phyloP scores from a whole-genome alignment of 2,113 vertebrate species.

The Clarias gariepinus region DNA sequence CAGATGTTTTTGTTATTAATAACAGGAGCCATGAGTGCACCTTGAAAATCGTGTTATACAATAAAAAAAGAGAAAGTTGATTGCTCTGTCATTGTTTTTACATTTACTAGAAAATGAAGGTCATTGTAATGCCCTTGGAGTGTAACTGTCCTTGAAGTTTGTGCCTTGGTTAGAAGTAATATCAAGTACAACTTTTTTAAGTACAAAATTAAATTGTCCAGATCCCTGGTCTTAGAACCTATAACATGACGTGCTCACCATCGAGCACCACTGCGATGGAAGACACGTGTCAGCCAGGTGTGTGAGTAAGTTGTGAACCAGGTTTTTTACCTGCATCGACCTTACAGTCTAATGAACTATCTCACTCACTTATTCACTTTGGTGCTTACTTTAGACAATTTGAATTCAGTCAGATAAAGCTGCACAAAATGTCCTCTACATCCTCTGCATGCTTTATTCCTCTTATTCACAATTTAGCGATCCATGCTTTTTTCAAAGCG shows the following conservation, averaged over 20 bases:
- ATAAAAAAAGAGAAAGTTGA: neutral
- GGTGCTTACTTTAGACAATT: neutral
- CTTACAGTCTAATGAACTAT: too few species aligned
- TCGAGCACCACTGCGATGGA: too few species aligned
- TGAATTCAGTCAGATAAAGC: neutral
- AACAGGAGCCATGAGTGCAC: neutral
- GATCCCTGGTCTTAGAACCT: too few species aligned
- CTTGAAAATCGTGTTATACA: neutral
- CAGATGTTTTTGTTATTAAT: slow-evolving; percentile 4
- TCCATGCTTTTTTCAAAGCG: neutral
- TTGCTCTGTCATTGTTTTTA: neutral
- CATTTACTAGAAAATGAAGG: neutral
- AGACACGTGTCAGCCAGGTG: too few species aligned
- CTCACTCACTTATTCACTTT: too few species aligned
- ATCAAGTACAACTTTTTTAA: neutral
- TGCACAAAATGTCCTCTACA: neutral
- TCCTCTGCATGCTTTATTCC: neutral
- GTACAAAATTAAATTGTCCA: too few species aligned
- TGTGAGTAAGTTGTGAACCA: too few species aligned
- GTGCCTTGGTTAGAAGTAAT: neutral
- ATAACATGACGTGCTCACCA: too few species aligned
- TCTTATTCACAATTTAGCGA: neutral
- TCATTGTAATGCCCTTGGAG: neutral
- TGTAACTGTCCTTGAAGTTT: neutral
- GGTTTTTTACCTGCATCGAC: too few species aligned